A percentile compares a stretch with the other conserved stretches of the same genome.
These are phyloP conservation scores for Styela clava DNA, from an alignment of 23 tunicate species.

Conservation along the genomic window DNA sequence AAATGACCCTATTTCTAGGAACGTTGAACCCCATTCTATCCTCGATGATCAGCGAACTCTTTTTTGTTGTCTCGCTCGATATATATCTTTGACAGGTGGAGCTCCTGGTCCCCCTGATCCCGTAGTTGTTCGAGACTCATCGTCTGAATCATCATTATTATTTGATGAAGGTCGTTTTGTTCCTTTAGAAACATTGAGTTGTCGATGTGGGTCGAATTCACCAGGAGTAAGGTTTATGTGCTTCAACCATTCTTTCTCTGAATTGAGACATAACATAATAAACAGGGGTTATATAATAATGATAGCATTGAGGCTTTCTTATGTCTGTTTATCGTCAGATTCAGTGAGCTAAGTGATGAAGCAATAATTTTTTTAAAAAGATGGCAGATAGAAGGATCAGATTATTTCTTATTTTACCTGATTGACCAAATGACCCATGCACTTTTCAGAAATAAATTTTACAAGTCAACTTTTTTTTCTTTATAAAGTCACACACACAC, in stretches of 20 bases:
- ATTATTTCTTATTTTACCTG: too few species aligned
- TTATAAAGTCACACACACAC: too few species aligned
- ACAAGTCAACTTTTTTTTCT: too few species aligned
- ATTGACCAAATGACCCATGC: too few species aligned
- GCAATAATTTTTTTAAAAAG: too few species aligned
- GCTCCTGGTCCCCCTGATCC: slow-evolving; percentile 26
- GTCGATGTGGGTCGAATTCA: slow-evolving; percentile 21
- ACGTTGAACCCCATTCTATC: too few species aligned
- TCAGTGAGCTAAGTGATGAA: too few species aligned
- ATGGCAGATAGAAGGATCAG: too few species aligned
- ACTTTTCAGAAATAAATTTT: too few species aligned
- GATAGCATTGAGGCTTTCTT: not conserved
- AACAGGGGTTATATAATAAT: not conserved
- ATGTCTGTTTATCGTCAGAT: not conserved
- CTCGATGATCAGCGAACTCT: slow-evolving; percentile 79
- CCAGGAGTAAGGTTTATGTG: slow-evolving; percentile 39
- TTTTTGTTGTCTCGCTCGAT: slow-evolving; percentile 82
- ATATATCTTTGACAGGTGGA: slow-evolving; percentile 79
- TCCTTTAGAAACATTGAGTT: slow-evolving; percentile 28
- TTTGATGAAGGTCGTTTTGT: slow-evolving; percentile 55
- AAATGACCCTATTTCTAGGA: too few species aligned
- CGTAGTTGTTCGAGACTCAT: slow-evolving; percentile 30
- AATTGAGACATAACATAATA: not conserved
- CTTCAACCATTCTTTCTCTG: slow-evolving; percentile 93
- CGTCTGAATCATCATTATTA: slow-evolving; percentile 61